phyloP scores from a whole-genome alignment of 1,140 invertebrate genomes.

The Achroia grisella region DNA sequence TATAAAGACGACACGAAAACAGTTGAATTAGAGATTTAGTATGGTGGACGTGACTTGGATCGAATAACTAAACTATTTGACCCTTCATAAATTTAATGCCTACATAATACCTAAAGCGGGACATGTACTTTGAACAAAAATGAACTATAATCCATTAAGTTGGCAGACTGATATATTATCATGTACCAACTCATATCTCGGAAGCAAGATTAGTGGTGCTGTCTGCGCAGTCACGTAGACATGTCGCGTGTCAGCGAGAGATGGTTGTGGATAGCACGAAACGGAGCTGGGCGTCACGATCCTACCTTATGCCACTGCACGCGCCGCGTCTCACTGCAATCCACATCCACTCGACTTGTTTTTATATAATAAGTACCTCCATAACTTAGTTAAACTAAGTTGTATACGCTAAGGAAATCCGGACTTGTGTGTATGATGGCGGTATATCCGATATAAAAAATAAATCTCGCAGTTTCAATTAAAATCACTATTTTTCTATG shows the following conservation, averaged over 20 bases:
- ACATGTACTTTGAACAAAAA: no score
- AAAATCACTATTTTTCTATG: no score
- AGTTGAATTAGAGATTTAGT: constrained; percentile 32
- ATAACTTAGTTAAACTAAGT: no score
- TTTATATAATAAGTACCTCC: neutral
- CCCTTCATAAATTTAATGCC: constrained; percentile 8
- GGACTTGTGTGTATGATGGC: no score
- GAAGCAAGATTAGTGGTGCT: constrained; percentile 38
- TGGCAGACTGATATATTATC: neutral
- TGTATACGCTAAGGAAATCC: no score
- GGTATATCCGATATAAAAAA: no score
- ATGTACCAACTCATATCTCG: constrained; percentile 16
- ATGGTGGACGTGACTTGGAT: constrained; percentile 38
- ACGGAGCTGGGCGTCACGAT: constrained; percentile 14
- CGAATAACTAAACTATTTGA: constrained; percentile 12
- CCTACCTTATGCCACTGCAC: constrained; percentile 44
- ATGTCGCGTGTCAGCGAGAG: constrained; percentile 32
- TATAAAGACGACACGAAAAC: constrained; percentile 25
- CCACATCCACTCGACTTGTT: neutral
- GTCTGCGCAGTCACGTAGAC: constrained; percentile 57
- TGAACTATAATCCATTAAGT: neutral
- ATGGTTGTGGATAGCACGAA: no score
- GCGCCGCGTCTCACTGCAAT: constrained; percentile 13
- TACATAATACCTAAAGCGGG: neutral
- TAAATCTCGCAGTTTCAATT: no score